Base-by-base conservation (phyloP, 2,113 vertebrate genomes). In the Patagioenas fasciata region DNA sequence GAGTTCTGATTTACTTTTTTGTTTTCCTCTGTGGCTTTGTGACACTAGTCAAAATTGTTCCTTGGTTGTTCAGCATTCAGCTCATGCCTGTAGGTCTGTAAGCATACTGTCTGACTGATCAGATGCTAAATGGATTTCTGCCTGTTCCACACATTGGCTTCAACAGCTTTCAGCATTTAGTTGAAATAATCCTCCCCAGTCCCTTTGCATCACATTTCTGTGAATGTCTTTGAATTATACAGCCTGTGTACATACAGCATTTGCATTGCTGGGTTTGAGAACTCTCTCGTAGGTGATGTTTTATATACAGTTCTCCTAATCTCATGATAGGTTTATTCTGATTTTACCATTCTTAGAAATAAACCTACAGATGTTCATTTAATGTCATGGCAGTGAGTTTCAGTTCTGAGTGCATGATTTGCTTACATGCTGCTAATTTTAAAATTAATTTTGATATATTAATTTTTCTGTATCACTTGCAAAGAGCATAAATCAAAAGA, bases 121-220 rank as follows among this genome's bases (percentile, higher is more conserved):
- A 79, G 89, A 72, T 92, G 69, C 88, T 97, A 93, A 83, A 47
- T 92, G 90, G 74, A 84, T 89, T 95, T 62, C 13, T 94, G 95
- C 78, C 95, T 95, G 57, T 86, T 91, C 64, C 57, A 66, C 60
- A 36, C 56, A 14, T 7, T 48, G 74, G 53, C 34, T 92, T 88
- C 89, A 96, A 62, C 62, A 85, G 48, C 61, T 95, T 85, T 91
- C 53, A 87, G 61, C 78, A 47, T 92, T 89, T 66, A 32, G 53
- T 71, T 11, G 9, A 96, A 95, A 85, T 60, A 87, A 71, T 93
- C 75, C 25, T 88, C 8, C 51, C 56, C 20, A 64, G 29, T 9
- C 48, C 75, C 26, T 92, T 65, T 65, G 7, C 36, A 5, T 57
- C 96, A 51, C 47, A 10, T 81, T 91, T 92, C 58, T 74, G 44